Conservation (phyloP, 2,797 vertebrate genomes). For the Phrynocephalus forsythii region DNA sequence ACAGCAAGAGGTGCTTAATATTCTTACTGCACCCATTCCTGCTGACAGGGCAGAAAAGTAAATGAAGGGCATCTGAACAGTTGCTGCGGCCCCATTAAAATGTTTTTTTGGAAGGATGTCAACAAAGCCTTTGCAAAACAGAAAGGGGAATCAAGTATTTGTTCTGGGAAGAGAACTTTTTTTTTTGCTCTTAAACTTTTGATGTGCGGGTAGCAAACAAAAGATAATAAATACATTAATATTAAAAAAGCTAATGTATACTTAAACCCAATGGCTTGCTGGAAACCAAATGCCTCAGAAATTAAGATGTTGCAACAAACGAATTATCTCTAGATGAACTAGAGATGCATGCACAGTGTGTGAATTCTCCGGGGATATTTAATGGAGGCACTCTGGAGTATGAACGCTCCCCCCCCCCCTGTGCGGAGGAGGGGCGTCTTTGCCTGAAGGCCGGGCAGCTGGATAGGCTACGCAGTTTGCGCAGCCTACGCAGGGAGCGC, state of each 20-base stretch:
- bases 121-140: conserved; percentile 57
- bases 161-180: conserved; percentile 47
- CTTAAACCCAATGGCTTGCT: conserved; percentile 31
- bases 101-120: conserved; percentile 57
- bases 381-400: conserved; percentile 1
- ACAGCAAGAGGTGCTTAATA: conserved; percentile 54
- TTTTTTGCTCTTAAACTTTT: conserved; percentile 39
- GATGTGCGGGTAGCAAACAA: conserved; percentile 39
- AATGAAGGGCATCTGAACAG: conserved; percentile 66
- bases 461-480: too few species aligned
- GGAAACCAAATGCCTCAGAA: conserved; percentile 30
- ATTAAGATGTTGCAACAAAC: conserved; percentile 18
- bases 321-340: accelerated
- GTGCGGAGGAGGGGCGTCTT: too few species aligned
- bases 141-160: conserved; percentile 25
- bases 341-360: accelerated
- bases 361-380: conserved; percentile 6
- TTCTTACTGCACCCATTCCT: conserved; percentile 45
- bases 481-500: too few species aligned
- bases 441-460: too few species aligned
- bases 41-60: conserved; percentile 63
- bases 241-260: conserved; percentile 38
- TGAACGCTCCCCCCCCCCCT: too few species aligned
- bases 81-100: conserved; percentile 64
- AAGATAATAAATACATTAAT: conserved; percentile 43